These are phyloP conservation scores for Pagrus major DNA, from an alignment of 2,113 vertebrate genomes.

Conservation along the genomic window DNA sequence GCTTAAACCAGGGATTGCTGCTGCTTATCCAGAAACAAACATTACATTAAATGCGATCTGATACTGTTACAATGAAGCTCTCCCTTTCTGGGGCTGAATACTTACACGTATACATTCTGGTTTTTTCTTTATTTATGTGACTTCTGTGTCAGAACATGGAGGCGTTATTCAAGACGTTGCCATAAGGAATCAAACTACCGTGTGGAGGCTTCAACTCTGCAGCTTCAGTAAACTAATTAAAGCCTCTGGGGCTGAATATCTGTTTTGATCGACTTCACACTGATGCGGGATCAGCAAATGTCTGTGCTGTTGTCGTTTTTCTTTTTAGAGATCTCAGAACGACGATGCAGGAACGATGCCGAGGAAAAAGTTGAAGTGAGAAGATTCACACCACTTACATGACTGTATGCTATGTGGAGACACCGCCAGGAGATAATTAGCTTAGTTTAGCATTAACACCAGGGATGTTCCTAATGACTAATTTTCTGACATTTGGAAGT, in stretches of 20 bases:
- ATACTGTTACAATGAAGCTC: background rate
- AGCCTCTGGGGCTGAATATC: background rate
- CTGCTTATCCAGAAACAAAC: background rate
- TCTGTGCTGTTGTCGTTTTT: background rate
- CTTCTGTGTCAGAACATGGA: background rate
- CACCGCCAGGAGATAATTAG: no score
- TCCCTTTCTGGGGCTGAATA: background rate
- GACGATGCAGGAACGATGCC: background rate
- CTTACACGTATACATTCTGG: no score
- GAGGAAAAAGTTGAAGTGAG: no score
- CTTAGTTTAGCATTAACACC: no score
- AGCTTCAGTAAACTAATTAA: background rate
- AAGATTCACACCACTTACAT: background rate
- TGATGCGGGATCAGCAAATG: background rate
- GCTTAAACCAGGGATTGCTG: conserved; percentile 18
- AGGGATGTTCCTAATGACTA: no score
- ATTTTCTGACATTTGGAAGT: no score
- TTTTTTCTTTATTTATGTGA: background rate
- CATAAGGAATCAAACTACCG: background rate
- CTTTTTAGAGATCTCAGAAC: background rate
- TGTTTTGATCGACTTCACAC: no score
- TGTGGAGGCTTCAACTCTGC: background rate
- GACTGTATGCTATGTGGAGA: background rate
- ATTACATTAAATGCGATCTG: background rate
- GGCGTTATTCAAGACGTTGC: background rate